Evolutionary conservation across 2,888 invertebrate species (phyloP).

Genomic region (Oconnorella tubifera): DNA sequence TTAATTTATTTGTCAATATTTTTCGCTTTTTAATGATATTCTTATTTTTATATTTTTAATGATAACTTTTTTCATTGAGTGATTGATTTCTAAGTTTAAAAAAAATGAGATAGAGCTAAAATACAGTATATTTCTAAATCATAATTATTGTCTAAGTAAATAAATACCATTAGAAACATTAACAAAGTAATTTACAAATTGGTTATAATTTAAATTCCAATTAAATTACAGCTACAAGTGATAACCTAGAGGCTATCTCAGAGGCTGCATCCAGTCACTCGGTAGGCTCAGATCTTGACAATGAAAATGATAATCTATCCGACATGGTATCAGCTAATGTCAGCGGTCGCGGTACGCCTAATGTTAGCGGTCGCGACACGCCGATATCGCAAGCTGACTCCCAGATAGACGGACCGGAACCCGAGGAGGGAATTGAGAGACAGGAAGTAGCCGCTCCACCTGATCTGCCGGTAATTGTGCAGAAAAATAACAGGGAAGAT

Average conservation of each 20-base stretch:
- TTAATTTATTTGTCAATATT: too few relatives aligned
- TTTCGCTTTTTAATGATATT: too few relatives aligned
- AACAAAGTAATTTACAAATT: too few relatives aligned
- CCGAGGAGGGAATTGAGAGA: conserved; percentile 45
- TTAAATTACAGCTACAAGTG: conserved; percentile 64
- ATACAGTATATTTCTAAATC: too few relatives aligned
- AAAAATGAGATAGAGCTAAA: too few relatives aligned
- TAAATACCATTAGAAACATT: too few relatives aligned
- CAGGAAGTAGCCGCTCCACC: conserved; percentile 43
- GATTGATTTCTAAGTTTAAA: too few relatives aligned
- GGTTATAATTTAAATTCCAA: neutral
- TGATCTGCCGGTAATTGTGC: conserved; percentile 56
- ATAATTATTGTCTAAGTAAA: too few relatives aligned
- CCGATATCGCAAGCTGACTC: conserved; percentile 68
- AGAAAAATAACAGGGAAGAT: conserved; percentile 83
- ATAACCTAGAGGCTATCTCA: conserved; percentile 89
- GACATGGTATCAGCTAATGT: conserved; percentile 98
- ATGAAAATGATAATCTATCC: conserved; percentile 78
- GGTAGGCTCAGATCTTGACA: conserved; percentile 75
- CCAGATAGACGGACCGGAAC: conserved; percentile 31
- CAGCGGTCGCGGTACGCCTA: conserved; percentile 67
- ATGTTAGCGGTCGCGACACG: conserved; percentile 70
- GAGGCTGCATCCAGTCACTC: conserved; percentile 95
- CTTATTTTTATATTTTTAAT: neutral
- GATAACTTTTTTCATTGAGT: neutral